Conservation (phyloP, 1,140 invertebrate species). For the Brachionus calyciflorus region DNA sequence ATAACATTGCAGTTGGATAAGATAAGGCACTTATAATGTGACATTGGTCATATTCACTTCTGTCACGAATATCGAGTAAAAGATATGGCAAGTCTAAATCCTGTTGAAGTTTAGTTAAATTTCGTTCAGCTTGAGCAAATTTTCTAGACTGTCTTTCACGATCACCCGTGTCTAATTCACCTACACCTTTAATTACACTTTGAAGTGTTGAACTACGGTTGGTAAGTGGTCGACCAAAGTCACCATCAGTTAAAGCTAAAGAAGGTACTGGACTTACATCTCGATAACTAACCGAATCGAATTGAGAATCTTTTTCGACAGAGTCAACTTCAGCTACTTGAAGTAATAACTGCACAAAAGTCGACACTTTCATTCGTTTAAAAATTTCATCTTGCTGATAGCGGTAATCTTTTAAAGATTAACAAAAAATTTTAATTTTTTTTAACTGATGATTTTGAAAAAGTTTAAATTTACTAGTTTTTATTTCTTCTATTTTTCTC, state of each 20-base stretch:
- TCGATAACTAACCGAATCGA: background rate
- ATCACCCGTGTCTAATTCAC: slow-evolving; percentile 57
- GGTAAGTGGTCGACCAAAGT: background rate
- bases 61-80: slow-evolving; percentile 63
- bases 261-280: slow-evolving; percentile 1
- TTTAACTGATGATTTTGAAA: background rate
- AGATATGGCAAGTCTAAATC: slow-evolving; percentile 58
- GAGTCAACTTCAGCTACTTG: slow-evolving; percentile 45
- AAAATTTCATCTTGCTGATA: slow-evolving; percentile 61
- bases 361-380: slow-evolving; percentile 62
- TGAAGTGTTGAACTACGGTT: background rate
- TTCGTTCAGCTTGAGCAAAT: slow-evolving; percentile 44
- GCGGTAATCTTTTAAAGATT: background rate
- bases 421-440: background rate
- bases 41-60: slow-evolving; percentile 58
- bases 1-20: slow-evolving; percentile 60
- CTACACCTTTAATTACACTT: slow-evolving; percentile 60
- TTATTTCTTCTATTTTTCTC: slow-evolving; percentile 57
- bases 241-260: background rate
- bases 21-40: slow-evolving; percentile 60
- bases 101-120: slow-evolving; percentile 42
- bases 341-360: slow-evolving; percentile 61
- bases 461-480: slow-evolving; percentile 51
- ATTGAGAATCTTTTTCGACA: background rate
- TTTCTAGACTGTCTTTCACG: slow-evolving; percentile 22